phyloP scores from a whole-genome alignment of 2,113 vertebrate species.

The Alouatta palliata region DNA sequence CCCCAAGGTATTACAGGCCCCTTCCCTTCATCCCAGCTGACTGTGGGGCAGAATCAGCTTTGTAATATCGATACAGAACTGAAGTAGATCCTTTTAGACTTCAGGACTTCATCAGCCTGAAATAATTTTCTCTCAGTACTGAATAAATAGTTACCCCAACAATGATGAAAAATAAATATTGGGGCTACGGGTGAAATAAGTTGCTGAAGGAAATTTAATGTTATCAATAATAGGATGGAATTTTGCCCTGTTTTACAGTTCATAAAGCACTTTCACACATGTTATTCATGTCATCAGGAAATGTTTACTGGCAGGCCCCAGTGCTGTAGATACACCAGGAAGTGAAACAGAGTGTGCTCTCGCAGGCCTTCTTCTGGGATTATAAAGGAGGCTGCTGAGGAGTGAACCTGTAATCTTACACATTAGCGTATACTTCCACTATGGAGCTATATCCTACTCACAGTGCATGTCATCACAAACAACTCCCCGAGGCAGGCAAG shows the following conservation, averaged over 20 bases:
- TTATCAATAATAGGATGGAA: neutral
- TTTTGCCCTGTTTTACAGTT: neutral
- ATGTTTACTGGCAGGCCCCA: neutral
- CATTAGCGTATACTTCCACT: neutral
- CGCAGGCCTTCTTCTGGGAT: neutral
- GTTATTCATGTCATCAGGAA: neutral
- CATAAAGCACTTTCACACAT: neutral
- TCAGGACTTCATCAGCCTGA: neutral
- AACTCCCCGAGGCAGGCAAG: neutral
- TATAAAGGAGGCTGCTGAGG: neutral
- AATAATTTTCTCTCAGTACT: constrained; percentile 15
- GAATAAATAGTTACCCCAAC: neutral
- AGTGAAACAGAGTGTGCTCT: neutral
- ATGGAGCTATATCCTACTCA: neutral
- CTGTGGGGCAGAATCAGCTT: neutral
- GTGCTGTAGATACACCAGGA: neutral
- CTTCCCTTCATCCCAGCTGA: neutral
- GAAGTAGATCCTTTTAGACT: neutral
- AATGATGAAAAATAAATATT: constrained; percentile 15
- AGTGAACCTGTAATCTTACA: neutral
- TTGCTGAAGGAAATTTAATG: neutral
- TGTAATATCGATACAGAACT: neutral
- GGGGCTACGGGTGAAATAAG: neutral
- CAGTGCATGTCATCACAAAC: neutral
- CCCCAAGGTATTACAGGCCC: accelerated